phyloP scores from a whole-genome alignment of 1,140 invertebrate species.

The Pissodes strobi region DNA sequence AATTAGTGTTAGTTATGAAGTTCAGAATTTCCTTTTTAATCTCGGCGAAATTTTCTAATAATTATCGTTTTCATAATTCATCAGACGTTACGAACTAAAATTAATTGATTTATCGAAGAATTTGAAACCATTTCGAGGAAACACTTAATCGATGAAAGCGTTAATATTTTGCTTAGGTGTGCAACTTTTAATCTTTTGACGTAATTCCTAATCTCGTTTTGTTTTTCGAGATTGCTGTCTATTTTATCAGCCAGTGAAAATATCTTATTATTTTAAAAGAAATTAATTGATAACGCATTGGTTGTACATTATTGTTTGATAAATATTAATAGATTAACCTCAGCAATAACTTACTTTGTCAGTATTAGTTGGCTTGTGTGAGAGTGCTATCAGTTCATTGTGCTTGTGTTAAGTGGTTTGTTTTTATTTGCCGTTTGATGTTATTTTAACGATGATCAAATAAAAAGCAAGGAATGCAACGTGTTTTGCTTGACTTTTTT shows the following conservation, averaged over 20 bases:
- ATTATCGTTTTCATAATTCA: too few species aligned
- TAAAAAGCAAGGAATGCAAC: too few species aligned
- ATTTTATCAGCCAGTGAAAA: slow-evolving; percentile 13
- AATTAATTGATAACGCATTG: slow-evolving; percentile 20
- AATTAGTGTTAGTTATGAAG: too few species aligned
- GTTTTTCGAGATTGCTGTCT: slow-evolving; percentile 16
- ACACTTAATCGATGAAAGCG: too few species aligned
- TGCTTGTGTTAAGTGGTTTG: slow-evolving; percentile 4
- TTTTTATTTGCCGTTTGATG: neutral
- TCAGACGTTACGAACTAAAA: too few species aligned
- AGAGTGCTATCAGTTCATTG: neutral
- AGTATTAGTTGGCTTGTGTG: slow-evolving; percentile 5
- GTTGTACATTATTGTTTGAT: slow-evolving; percentile 10
- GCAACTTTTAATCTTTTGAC: slow-evolving; percentile 10
- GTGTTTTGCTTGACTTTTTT: too few species aligned
- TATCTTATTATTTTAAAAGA: slow-evolving; percentile 20
- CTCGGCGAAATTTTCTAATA: too few species aligned
- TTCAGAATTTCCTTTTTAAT: too few species aligned
- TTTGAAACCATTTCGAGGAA: too few species aligned
- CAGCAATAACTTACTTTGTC: slow-evolving; percentile 1
- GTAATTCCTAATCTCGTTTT: slow-evolving; percentile 6
- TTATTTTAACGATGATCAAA: neutral
- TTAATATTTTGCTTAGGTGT: neutral
- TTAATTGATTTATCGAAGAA: too few species aligned
- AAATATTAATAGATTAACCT: slow-evolving; percentile 22